Percentiles rank a stretch among this genome's conserved stretches.
Evolutionary conservation across 2,113 vertebrate genomes (phyloP).

Genomic region (Pogona vitticeps): DNA sequence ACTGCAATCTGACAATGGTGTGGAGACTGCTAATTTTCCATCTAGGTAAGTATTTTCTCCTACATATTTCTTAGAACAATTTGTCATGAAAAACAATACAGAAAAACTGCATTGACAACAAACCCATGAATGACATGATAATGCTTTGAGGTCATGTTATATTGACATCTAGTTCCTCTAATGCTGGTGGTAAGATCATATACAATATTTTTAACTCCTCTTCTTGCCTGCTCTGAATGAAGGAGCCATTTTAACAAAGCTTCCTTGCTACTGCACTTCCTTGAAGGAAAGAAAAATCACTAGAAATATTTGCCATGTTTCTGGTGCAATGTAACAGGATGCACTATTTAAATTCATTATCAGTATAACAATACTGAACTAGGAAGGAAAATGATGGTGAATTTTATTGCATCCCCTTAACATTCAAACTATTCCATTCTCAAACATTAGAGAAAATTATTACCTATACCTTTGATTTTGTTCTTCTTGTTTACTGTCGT

Average conservation of each 20-base stretch:
- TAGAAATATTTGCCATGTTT: not conserved
- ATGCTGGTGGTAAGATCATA: not conserved
- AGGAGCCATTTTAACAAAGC: not conserved
- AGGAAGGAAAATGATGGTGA: not conserved
- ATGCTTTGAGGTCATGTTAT: not conserved
- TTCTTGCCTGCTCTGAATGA: not conserved
- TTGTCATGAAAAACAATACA: not conserved
- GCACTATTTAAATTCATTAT: fast-evolving
- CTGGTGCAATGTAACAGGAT: not conserved
- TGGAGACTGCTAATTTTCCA: not conserved
- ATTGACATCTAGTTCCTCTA: not conserved
- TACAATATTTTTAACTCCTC: not conserved
- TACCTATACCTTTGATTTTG: not conserved
- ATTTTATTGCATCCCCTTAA: conserved; percentile 22
- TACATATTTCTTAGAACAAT: not conserved
- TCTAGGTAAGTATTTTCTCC: not conserved
- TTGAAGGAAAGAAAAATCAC: too few relatives aligned
- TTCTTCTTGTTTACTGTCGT: fast-evolving
- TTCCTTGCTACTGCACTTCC: not conserved
- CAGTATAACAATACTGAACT: not conserved
- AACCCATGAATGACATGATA: not conserved
- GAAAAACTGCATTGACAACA: not conserved
- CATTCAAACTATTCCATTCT: fast-evolving
- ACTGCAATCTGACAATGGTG: not conserved
- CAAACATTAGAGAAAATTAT: not conserved